Evolutionary conservation across 2,113 vertebrate genomes (phyloP), one percentile per base, ranked within the genome.

Genomic region (Struthidea cinerea): DNA sequence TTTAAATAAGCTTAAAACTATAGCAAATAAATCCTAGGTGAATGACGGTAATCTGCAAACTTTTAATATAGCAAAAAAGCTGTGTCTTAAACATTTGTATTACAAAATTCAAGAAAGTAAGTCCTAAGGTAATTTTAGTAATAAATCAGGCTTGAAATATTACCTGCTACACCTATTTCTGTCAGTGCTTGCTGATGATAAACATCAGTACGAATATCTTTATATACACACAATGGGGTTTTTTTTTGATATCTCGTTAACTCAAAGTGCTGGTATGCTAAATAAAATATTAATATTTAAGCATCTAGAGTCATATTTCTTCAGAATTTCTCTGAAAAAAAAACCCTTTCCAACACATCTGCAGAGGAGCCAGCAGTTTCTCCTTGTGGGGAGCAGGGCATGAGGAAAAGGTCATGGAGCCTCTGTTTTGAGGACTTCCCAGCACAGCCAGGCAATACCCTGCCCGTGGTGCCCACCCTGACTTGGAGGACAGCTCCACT

Each of bases 381-480:
- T 90, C 21, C 32, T 10, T 18, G 5, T 0, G 1, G 10, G 22
- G 4, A 53, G 46, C 14, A 57, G 33, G 35, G 8, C 7, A 13
- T 3, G 16, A 7, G 23, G 3, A 37, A 19, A 19, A 50, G 13
- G 14, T 9, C 53, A 9, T n/a, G 22, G 7, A 59, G 2, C 6
- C 7, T 11, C 20, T 13, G 4, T 35, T 27, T 20, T 1, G 0
- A 19, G 18, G 17, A 23, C 8, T 42, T 35, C 12, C 42, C n/a
- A 47, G 30, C 0, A 1, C 13, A 64, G 19, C 9, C 24, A 7
- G 16, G 16, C 0, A 33, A 22, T 8, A 30, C 33, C 21, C n/a
- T 53, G 13, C 12, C 7, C 1, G 1, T 1, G 2, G 16, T n/a
- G 13, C 4, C 8, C 22, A 46, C 8, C 7, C 4, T 1, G 3